Percentiles rank a stretch among this genome's conserved stretches.
phyloP scores from a whole-genome alignment of 2,888 invertebrate genomes.

The Cataglyphis altisquamis region DNA sequence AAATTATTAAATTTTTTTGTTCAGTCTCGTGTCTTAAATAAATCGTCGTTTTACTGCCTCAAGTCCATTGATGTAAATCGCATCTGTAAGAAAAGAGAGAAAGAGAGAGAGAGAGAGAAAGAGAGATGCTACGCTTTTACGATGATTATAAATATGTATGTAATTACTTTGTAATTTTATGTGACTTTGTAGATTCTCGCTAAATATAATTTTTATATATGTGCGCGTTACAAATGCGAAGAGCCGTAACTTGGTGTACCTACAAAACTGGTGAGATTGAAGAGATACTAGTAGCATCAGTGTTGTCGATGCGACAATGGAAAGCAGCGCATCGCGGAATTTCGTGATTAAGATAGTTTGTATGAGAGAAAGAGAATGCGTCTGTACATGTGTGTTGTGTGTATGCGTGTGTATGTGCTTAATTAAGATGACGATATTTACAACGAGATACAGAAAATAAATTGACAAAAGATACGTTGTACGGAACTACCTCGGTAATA shows the following conservation, averaged over 20 bases:
- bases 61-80: constrained; percentile 46
- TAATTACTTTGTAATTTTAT: constrained; percentile 77
- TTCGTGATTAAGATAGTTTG: constrained; percentile 62
- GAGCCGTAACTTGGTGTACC: constrained; percentile 52
- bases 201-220: constrained; percentile 76
- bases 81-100: constrained; percentile 28
- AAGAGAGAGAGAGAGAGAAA: constrained; percentile 63
- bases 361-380: constrained; percentile 2
- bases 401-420: background rate
- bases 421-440: constrained; percentile 56
- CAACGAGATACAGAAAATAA: constrained; percentile 72
- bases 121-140: constrained; percentile 72
- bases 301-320: constrained; percentile 26
- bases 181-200: constrained; percentile 68
- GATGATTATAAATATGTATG: constrained; percentile 78
- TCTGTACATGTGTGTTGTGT: background rate
- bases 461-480: constrained; percentile 70
- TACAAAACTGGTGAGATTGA: constrained; percentile 37
- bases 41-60: background rate
- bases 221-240: constrained; percentile 56
- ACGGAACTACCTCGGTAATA: constrained; percentile 65
- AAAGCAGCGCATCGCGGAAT: constrained; percentile 63
- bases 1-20: background rate
- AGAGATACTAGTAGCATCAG: constrained; percentile 38
- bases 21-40: background rate